Base-by-base conservation (phyloP, 1,140 invertebrate genomes). In the Zelostemma sp. region DNA sequence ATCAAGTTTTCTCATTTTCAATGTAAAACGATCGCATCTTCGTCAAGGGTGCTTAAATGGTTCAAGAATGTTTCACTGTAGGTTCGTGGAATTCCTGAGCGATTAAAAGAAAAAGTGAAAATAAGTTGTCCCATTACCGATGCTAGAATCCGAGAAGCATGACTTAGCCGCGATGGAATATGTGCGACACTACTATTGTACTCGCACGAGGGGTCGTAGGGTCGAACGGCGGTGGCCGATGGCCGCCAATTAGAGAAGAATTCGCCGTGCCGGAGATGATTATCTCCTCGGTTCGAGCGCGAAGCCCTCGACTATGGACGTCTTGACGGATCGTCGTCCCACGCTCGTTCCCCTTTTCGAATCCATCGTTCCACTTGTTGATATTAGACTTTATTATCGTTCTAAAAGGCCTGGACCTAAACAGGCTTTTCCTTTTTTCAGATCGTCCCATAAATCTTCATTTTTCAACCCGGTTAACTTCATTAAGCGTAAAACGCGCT, bases 281-380 rank as follows among this genome's bases (percentile, higher is more conserved):
- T 75, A 75, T 75, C 73, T 73, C 35, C 55, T 67, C 62, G 61
- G 49, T 61, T 48, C 54, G 59, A 71, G 65, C 66, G 47, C 58
- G 57, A 45, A 57, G 61, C 47, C 57, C 53, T 63, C 54, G 59
- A 58, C 43, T 61, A 63, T 54, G 63, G 55, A 58, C 57, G 58
- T 64, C 65, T 73, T 73, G 68, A 75, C 60, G 60, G 65, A 72
- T 75, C 65, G 65, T 51, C 50, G 38, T 40, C 18, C 28, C 48
- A 35, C 25, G 56, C 63, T 38, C 35, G 46, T 63, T 67, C 68
- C 60, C 55, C 56, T 67, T 60, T 72, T 64, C 63, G 54, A 63
- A 67, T 72, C 55, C 55, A 41, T 67, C 69, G 53, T 58, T 64
- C 71, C 71, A 78, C 75, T 77, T 78, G 73, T 75, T 78, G 77